Percentiles rank a stretch among this genome's conserved stretches.
These are phyloP conservation scores for Macrostomum lignano DNA, from an alignment of 1,140 invertebrate genomes.

Conservation along the genomic window DNA sequence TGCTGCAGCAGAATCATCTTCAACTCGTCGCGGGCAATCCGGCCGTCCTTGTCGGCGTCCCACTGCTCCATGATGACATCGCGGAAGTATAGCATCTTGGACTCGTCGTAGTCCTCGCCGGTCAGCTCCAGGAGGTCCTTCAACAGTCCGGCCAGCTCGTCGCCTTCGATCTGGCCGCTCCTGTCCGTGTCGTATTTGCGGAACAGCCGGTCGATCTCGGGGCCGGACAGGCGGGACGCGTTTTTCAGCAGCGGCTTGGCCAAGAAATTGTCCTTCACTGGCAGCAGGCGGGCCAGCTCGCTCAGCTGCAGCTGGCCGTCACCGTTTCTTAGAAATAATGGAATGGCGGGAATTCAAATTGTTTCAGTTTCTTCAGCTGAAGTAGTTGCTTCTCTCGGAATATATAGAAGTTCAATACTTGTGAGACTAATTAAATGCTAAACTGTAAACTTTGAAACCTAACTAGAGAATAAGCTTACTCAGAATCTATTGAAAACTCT, in stretches of 20 bases:
- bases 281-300: constrained; percentile 66
- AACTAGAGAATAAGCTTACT: no score
- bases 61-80: constrained; percentile 58
- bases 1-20: constrained; percentile 50
- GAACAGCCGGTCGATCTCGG: constrained; percentile 66
- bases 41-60: constrained; percentile 61
- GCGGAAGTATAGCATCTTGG: constrained; percentile 56
- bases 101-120: constrained; percentile 52
- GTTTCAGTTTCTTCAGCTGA: no score
- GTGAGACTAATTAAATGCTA: no score
- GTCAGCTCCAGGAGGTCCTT: constrained; percentile 66
- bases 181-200: constrained; percentile 42
- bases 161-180: background rate
- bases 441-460: no score
- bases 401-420: no score
- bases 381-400: no score
- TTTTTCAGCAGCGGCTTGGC: constrained; percentile 61
- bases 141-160: constrained; percentile 44
- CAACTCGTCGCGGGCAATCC: constrained; percentile 62
- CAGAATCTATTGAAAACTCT: no score
- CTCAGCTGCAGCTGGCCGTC: constrained; percentile 55
- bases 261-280: constrained; percentile 58
- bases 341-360: no score
- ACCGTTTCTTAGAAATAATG: constrained; percentile 66
- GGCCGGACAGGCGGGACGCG: constrained; percentile 53